These are phyloP conservation scores for Oncorhynchus mykiss DNA, from an alignment of 2,113 vertebrate species.

Conservation along the genomic window DNA sequence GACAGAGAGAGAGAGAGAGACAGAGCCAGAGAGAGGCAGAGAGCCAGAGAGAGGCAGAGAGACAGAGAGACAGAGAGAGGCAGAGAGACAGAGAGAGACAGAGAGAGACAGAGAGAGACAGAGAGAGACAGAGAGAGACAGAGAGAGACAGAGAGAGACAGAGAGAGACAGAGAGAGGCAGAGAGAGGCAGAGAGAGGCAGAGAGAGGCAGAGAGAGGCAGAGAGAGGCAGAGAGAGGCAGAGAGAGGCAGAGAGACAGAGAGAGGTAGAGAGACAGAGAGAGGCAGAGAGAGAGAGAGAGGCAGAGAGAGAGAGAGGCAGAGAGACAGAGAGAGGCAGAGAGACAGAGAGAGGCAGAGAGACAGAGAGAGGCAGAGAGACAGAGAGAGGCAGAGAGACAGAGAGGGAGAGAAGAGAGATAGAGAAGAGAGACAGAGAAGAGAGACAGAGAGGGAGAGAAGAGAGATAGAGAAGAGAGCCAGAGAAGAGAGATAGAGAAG, in stretches of 20 bases:
- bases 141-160: no score
- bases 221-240: neutral
- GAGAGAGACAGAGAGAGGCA: no score
- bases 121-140: no score
- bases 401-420: slow-evolving; percentile 8
- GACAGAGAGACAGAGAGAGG: neutral
- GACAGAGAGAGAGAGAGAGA: no score
- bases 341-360: no score
- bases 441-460: no score
- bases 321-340: neutral
- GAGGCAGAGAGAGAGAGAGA: neutral
- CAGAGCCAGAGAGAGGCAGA: neutral
- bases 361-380: no score
- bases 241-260: neutral
- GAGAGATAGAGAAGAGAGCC: neutral
- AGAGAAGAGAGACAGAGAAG: slow-evolving; percentile 14
- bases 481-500: neutral
- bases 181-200: neutral
- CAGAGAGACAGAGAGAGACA: no score
- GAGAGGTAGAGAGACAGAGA: neutral
- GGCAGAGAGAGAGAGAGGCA: neutral
- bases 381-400: neutral
- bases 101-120: no score
- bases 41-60: neutral
- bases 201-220: no score